phyloP scores from a whole-genome alignment of 2,888 invertebrate species.

The Torymus texanus region DNA sequence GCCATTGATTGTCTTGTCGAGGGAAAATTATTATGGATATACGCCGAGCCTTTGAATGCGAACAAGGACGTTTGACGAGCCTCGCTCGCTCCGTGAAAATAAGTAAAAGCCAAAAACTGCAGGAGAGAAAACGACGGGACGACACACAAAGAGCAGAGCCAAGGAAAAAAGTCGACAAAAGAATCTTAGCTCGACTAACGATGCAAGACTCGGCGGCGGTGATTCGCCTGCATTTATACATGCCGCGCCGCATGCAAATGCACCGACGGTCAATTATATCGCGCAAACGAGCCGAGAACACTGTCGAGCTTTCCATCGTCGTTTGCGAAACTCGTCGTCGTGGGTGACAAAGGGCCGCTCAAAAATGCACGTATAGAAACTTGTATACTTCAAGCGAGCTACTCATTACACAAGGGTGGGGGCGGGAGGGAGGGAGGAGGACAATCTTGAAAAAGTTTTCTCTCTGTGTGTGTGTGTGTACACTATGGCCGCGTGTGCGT shows the following conservation, averaged over 20 bases:
- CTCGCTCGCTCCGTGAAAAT: too few relatives aligned
- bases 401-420: constrained; percentile 22
- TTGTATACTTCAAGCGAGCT: constrained; percentile 30
- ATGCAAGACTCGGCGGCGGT: constrained; percentile 3
- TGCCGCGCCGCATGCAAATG: constrained; percentile 23
- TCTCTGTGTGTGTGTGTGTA: too few relatives aligned
- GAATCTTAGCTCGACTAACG: neutral
- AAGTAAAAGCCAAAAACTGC: too few relatives aligned
- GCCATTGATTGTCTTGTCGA: too few relatives aligned
- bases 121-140: too few relatives aligned
- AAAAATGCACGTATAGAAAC: neutral
- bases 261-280: constrained; percentile 26
- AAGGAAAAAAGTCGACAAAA: neutral
- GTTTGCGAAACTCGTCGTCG: neutral
- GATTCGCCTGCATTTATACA: constrained; percentile 28
- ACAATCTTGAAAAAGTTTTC: too few relatives aligned
- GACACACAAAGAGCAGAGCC: neutral
- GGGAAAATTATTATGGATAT: too few relatives aligned
- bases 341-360: neutral
- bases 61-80: too few relatives aligned
- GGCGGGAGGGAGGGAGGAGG: too few relatives aligned
- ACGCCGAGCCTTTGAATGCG: too few relatives aligned
- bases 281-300: constrained; percentile 13
- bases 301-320: too few relatives aligned
- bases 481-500: neutral